Evolutionary conservation across 2,797 vertebrate genomes (phyloP).

Genomic region (Sitta carolinensis): DNA sequence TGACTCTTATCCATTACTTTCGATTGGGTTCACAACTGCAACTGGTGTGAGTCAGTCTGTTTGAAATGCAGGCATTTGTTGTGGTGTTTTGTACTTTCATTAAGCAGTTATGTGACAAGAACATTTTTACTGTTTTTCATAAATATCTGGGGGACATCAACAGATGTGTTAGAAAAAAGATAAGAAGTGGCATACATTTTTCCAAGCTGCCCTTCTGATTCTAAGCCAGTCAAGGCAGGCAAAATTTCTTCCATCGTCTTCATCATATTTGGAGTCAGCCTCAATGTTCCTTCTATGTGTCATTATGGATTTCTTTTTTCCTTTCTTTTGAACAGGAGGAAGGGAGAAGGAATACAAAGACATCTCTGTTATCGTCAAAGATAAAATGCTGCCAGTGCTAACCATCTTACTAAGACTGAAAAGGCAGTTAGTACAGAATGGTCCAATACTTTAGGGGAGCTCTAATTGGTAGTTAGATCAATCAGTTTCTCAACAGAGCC

Average conservation of each 20-base stretch:
- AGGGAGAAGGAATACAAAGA: not conserved
- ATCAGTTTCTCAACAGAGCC: not conserved
- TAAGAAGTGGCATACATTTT: not conserved
- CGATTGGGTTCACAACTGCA: not conserved
- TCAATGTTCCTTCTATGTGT: not conserved
- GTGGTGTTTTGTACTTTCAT: not conserved
- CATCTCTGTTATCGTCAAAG: not conserved
- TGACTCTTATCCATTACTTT: not conserved
- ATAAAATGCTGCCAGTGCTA: not conserved
- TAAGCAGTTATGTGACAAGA: not conserved
- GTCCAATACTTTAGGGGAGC: not conserved
- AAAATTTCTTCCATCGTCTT: not conserved
- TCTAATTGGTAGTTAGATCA: conserved; percentile 13
- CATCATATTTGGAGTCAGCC: not conserved
- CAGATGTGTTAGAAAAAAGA: not conserved
- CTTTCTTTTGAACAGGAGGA: not conserved
- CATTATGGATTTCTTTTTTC: not conserved
- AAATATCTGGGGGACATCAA: not conserved
- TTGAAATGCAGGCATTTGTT: not conserved
- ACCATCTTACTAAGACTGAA: not conserved
- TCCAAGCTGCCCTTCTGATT: not conserved
- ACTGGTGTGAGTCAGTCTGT: not conserved
- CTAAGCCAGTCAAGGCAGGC: not conserved
- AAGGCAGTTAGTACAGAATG: not conserved
- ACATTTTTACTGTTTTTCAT: not conserved